Base-by-base conservation (phyloP, 1,140 invertebrate genomes). In the Medauroidea extradentata region DNA sequence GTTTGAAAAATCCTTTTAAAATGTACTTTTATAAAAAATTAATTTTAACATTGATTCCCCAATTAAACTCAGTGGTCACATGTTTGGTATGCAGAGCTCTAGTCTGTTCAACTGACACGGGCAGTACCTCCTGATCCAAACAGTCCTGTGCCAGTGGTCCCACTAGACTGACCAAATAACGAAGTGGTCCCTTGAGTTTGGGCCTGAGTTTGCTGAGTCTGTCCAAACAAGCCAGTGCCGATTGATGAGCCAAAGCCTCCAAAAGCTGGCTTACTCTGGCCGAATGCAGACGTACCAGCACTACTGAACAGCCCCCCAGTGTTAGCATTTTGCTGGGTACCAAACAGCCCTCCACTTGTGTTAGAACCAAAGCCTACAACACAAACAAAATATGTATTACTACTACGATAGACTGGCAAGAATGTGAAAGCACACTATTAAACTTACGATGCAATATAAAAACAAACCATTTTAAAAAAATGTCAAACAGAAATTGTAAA, bases 131-230 rank as follows among this genome's bases (percentile, higher is more conserved):
- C 54, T 57, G 52, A 54, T 23, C 82, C 81, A 69, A 85, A 85
- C 3, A 85, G 63, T n/a, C 77, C 75, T 4, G 72, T 71, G 1
- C 76, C 71, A 9, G 78, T 73, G 27, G 78, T 62, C 21, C 52
- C 72, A 2, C 25, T 13, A 21, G 50, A n/a, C 48, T 85, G 82
- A 5, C 84, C 84, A 72, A 87, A 88, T 0, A 83, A 76, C 1
- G 79, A 73, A 1, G 80, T 74, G 1, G 75, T 68, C 0, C 68
- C 63, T 57, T 77, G 73, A 4, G 43, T 56, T 38, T 62, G 60
- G 29, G 29, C 29, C 38, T 39, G 43, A 3, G 48, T 53, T 49
- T 63, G 64, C 21, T 60, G 61, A 18, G 46, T 57, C 51, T 63
- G 64, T 24, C 80, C 81, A 71, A 85, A 85, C 3, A 85, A 64